Percentiles rank a stretch among this genome's conserved stretches.
Evolutionary conservation across 1,140 invertebrate species (phyloP).

Genomic region (Drosophila albomicans): DNA sequence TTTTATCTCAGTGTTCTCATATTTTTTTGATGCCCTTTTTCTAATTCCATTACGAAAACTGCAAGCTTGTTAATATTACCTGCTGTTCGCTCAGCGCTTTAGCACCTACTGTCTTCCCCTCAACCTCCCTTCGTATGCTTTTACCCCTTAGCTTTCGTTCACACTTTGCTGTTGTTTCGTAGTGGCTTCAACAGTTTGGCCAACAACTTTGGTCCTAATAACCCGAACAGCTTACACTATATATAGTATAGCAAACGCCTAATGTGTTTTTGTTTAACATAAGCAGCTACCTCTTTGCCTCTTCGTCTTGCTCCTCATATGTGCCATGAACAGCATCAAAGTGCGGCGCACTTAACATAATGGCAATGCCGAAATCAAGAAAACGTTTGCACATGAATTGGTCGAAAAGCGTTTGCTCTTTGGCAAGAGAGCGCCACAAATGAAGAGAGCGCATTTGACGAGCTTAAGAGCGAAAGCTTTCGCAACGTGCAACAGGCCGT

Average conservation of each 20-base stretch:
- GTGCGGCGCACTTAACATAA: slow-evolving; percentile 73
- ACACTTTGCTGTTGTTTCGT: slow-evolving; percentile 27
- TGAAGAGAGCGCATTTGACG: slow-evolving; percentile 4
- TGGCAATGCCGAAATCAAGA: slow-evolving; percentile 40
- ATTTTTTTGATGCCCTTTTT: slow-evolving; percentile 43
- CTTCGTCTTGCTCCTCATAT: neutral
- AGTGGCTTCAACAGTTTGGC: slow-evolving; percentile 41
- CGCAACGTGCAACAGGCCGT: slow-evolving; percentile 71
- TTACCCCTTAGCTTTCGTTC: slow-evolving; percentile 1
- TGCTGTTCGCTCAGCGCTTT: slow-evolving; percentile 14
- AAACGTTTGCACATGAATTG: slow-evolving; percentile 50
- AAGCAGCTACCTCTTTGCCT: slow-evolving; percentile 22
- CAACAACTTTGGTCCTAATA: slow-evolving; percentile 70
- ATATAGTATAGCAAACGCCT: slow-evolving; percentile 27
- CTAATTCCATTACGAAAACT: slow-evolving; percentile 75
- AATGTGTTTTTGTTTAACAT: slow-evolving; percentile 74
- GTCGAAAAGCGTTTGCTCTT: slow-evolving; percentile 59
- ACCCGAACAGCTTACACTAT: slow-evolving; percentile 46
- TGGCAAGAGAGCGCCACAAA: neutral
- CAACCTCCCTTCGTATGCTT: neutral
- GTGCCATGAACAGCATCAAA: slow-evolving; percentile 57
- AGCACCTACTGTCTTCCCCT: neutral
- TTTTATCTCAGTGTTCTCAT: slow-evolving; percentile 5
- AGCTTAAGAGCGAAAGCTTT: slow-evolving; percentile 60
- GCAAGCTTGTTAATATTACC: slow-evolving; percentile 60